A percentile compares a stretch with the other conserved stretches of the same genome.
phyloP scores from a whole-genome alignment of 2,888 invertebrate genomes.

The Papilio elwesi region DNA sequence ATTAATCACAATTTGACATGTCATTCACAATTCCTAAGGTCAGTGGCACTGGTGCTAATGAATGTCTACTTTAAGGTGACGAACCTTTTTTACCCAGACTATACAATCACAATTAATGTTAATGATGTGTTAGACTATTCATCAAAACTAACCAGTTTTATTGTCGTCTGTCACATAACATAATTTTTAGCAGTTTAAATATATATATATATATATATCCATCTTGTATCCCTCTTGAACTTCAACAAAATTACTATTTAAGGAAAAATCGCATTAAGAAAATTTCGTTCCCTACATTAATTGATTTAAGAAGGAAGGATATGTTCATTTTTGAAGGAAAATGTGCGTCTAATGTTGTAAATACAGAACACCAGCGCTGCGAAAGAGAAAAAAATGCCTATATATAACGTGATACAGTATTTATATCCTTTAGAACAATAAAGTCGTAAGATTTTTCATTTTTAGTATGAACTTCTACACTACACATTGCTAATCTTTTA shows the following conservation, averaged over 20 bases:
- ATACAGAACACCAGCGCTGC: not conserved
- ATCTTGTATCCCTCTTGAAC: not conserved
- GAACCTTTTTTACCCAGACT: too few species aligned
- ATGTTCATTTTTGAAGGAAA: slow-evolving; percentile 8
- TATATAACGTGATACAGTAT: not conserved
- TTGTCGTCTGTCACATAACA: too few species aligned
- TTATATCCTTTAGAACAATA: not conserved
- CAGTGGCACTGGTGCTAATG: too few species aligned
- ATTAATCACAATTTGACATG: too few species aligned
- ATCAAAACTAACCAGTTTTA: too few species aligned
- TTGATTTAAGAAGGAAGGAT: not conserved
- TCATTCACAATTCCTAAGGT: too few species aligned
- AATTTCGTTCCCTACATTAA: not conserved
- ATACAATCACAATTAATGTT: too few species aligned
- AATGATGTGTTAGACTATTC: too few species aligned
- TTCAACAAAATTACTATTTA: slow-evolving; percentile 11
- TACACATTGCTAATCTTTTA: too few species aligned
- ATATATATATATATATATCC: not conserved
- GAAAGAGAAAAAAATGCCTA: not conserved
- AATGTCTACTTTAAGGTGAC: too few species aligned
- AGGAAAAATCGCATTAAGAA: not conserved
- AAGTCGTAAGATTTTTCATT: not conserved
- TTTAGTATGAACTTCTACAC: not conserved
- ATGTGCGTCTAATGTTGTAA: slow-evolving; percentile 7
- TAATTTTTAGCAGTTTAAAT: not conserved